phyloP scores from a whole-genome alignment of 2,797 vertebrate genomes.

The Delichon dasypus region DNA sequence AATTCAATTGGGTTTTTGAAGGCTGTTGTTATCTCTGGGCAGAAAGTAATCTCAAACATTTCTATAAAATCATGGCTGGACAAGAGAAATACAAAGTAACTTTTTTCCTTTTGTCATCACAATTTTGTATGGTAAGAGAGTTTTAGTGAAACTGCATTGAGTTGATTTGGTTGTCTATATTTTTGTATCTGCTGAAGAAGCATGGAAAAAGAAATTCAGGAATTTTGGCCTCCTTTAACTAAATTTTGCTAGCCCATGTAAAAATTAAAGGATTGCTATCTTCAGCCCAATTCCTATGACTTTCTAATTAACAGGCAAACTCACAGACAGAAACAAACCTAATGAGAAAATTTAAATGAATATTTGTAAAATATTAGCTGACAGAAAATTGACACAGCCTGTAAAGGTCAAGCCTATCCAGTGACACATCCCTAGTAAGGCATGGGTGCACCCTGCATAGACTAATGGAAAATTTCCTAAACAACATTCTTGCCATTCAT shows the following conservation, averaged over 20 bases:
- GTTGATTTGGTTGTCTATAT: not conserved
- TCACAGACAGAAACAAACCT: not conserved
- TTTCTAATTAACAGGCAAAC: not conserved
- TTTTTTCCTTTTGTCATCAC: not conserved
- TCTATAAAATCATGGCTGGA: not conserved
- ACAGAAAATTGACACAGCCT: not conserved
- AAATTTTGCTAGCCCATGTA: not conserved
- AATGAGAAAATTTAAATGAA: not conserved
- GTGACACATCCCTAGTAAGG: not conserved
- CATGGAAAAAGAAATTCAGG: not conserved
- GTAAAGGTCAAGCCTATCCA: not conserved
- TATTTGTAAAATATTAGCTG: not conserved
- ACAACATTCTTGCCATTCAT: not conserved
- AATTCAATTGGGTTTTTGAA: not conserved
- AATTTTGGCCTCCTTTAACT: not conserved
- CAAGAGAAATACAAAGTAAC: not conserved
- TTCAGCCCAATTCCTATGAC: not conserved
- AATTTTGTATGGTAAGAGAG: not conserved
- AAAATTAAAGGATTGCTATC: not conserved
- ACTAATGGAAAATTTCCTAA: not conserved
- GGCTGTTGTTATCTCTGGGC: not conserved
- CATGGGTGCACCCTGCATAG: accelerated
- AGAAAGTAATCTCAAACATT: not conserved
- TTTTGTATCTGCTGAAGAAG: not conserved
- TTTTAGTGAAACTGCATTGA: not conserved